These are phyloP conservation scores for Syngnathoides biaculeatus DNA, from an alignment of 2,113 vertebrate genomes.

Conservation along the genomic window DNA sequence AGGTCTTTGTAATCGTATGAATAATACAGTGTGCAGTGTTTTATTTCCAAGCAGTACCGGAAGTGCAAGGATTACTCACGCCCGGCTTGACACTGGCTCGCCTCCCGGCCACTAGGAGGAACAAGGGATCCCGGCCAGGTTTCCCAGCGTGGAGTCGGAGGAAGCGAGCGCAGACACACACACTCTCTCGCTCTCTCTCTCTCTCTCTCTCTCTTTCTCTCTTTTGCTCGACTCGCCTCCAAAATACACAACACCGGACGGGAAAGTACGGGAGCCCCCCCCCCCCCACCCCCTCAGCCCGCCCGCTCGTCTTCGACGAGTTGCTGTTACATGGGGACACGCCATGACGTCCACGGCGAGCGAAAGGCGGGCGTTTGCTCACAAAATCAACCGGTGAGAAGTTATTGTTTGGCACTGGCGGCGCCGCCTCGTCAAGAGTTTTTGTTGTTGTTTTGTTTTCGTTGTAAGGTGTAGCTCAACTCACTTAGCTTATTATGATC, in stretches of 20 bases:
- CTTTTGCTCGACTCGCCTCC: slow-evolving; percentile 23
- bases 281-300: no score
- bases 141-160: slow-evolving; percentile 41
- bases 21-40: not conserved
- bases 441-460: no score
- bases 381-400: slow-evolving; percentile 87
- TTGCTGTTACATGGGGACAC: slow-evolving; percentile 49
- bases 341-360: slow-evolving; percentile 72
- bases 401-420: slow-evolving; percentile 46
- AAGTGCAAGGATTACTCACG: not conserved
- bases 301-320: slow-evolving; percentile 32
- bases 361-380: slow-evolving; percentile 86
- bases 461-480: not conserved
- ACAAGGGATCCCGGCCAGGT: slow-evolving; percentile 48
- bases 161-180: slow-evolving; percentile 75
- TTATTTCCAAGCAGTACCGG: slow-evolving; percentile 40
- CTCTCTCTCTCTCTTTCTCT: not conserved
- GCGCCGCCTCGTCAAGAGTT: not conserved
- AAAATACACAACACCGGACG: slow-evolving; percentile 2
- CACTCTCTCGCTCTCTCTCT: not conserved
- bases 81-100: slow-evolving; percentile 4
- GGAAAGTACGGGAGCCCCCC: not conserved
- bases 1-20: not conserved
- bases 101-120: slow-evolving; percentile 71
- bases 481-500: not conserved